These are phyloP conservation scores for Balearica regulorum DNA, from an alignment of 2,797 vertebrate genomes.

Conservation along the genomic window DNA sequence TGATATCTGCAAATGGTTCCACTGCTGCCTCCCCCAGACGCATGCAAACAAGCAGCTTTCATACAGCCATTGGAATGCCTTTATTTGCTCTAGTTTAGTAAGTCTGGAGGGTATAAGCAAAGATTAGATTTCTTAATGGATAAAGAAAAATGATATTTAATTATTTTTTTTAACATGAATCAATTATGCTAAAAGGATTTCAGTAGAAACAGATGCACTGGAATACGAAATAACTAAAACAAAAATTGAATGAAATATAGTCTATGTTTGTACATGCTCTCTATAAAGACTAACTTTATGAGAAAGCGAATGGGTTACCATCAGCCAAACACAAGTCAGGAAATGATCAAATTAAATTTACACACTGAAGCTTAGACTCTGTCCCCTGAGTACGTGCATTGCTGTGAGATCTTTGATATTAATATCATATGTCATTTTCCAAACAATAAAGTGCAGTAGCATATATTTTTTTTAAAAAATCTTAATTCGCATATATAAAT, in stretches of 20 bases:
- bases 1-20: not conserved
- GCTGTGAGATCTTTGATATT: not conserved
- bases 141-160: not conserved
- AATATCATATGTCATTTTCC: not conserved
- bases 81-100: not conserved
- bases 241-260: not conserved
- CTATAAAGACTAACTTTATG: not conserved
- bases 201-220: not conserved
- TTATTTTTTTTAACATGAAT: not conserved
- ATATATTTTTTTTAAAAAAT: not conserved
- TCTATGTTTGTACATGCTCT: not conserved
- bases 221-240: not conserved
- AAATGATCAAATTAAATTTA: slow-evolving; percentile 23
- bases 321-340: not conserved
- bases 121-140: not conserved
- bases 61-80: not conserved
- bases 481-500: not conserved
- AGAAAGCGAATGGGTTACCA: not conserved
- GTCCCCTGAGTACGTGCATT: not conserved
- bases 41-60: not conserved
- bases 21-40: not conserved
- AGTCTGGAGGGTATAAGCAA: not conserved
- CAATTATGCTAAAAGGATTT: not conserved
- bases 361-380: not conserved
- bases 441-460: not conserved